Evolutionary conservation across 2,888 invertebrate species (phyloP).

Genomic region (Chrysodeixis includens): DNA sequence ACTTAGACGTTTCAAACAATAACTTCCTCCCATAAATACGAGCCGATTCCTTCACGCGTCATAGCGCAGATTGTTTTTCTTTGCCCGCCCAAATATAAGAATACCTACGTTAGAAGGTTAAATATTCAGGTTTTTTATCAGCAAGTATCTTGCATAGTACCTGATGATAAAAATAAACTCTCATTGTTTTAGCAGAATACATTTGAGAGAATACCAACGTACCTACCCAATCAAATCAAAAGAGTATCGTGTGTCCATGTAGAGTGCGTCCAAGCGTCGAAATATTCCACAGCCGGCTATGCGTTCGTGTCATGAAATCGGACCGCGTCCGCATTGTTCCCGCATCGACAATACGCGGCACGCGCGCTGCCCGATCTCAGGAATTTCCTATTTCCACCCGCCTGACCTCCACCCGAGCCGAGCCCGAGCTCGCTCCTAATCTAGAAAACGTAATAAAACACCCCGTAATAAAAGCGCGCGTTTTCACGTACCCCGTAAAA

Average conservation of each 20-base stretch:
- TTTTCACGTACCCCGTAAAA: constrained; percentile 87
- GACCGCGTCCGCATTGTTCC: constrained; percentile 53
- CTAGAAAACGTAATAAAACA: constrained; percentile 86
- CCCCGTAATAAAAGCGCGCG: constrained; percentile 83
- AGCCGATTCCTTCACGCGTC: constrained; percentile 88
- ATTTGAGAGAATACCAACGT: background rate
- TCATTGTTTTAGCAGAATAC: background rate
- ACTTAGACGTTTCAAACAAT: constrained; percentile 90
- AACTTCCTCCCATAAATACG: constrained; percentile 87
- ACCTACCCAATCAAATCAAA: background rate
- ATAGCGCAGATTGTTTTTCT: constrained; percentile 84
- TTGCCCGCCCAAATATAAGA: constrained; percentile 58
- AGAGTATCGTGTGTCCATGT: constrained; percentile 5
- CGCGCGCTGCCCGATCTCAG: constrained; percentile 62
- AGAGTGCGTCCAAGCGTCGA: constrained; percentile 6
- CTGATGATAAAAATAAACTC: background rate
- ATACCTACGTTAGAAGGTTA: background rate
- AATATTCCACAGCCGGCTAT: constrained; percentile 23
- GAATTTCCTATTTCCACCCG: constrained; percentile 71
- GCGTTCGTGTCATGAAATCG: constrained; percentile 41
- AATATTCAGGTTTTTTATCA: background rate
- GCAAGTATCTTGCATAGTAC: background rate
- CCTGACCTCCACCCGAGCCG: constrained; percentile 61
- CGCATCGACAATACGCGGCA: constrained; percentile 43
- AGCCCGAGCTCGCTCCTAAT: constrained; percentile 72